Conservation (phyloP, 2,797 vertebrate genomes). For the Cyclura pinguis region DNA sequence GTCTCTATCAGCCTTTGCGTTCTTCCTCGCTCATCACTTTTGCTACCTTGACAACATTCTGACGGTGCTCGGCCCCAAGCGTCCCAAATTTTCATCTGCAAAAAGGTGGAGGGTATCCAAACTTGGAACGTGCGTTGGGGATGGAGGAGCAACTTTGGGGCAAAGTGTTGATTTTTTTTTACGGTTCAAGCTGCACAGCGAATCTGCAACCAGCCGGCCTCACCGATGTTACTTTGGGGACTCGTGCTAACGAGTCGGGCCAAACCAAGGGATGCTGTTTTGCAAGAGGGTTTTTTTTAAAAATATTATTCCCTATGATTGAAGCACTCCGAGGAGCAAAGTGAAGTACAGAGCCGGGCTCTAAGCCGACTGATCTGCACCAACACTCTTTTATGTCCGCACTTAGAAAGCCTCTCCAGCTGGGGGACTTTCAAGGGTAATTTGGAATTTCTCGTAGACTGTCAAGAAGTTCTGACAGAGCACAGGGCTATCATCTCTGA, state of each 20-base stretch:
- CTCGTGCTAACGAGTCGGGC: background rate
- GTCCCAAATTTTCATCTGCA: no score
- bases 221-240: slow-evolving; percentile 25
- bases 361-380: background rate
- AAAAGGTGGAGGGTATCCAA: background rate
- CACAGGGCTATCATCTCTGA: background rate
- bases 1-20: no score
- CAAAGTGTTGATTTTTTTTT: background rate
- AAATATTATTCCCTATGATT: slow-evolving; percentile 6
- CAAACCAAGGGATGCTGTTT: background rate
- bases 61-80: no score
- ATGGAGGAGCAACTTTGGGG: background rate
- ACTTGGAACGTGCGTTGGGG: background rate
- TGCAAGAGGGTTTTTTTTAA: background rate
- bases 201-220: slow-evolving; percentile 27
- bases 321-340: slow-evolving; percentile 20
- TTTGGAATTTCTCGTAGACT: slow-evolving; percentile 32
- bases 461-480: slow-evolving; percentile 36
- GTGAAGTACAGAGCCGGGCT: background rate
- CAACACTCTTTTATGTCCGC: background rate
- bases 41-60: no score
- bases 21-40: no score
- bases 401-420: slow-evolving; percentile 40
- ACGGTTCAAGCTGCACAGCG: background rate
- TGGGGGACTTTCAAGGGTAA: slow-evolving; percentile 30